phyloP scores from a whole-genome alignment of 2,888 invertebrate species.

The Leuctra nigra region DNA sequence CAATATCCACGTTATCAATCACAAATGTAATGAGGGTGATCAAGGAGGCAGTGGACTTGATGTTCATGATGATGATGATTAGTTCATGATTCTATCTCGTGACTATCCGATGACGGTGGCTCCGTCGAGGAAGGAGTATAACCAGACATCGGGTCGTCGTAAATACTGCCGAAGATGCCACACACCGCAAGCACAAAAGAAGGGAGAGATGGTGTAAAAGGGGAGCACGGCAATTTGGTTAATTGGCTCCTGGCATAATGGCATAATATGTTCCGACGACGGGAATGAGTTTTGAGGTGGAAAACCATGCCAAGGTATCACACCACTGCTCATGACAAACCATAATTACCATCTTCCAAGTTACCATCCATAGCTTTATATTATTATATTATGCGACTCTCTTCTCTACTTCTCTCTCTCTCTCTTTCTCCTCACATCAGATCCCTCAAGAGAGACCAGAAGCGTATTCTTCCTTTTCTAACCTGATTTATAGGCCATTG shows the following conservation, averaged over 20 bases:
- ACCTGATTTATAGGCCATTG: constrained; percentile 45
- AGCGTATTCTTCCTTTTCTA: constrained; percentile 20
- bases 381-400: too few relatives aligned
- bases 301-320: constrained; percentile 11
- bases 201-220: constrained; percentile 2
- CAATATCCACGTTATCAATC: too few relatives aligned
- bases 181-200: background rate
- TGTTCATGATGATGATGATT: background rate
- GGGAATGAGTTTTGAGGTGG: constrained; percentile 13
- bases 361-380: too few relatives aligned
- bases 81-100: background rate
- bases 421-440: too few relatives aligned
- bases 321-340: constrained; percentile 7
- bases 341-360: too few relatives aligned
- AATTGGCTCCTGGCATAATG: constrained; percentile 30
- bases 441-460: too few relatives aligned
- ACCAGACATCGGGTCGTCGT: constrained; percentile 26
- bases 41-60: too few relatives aligned
- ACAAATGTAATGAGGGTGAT: too few relatives aligned
- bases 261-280: constrained; percentile 28
- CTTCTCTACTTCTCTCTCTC: too few relatives aligned
- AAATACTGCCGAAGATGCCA: constrained; percentile 21
- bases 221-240: constrained; percentile 28
- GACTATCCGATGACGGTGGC: background rate
- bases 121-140: constrained; percentile 10